Base-by-base conservation (phyloP, 2,797 vertebrate genomes). In the Microctenopoma steveboyesi region DNA sequence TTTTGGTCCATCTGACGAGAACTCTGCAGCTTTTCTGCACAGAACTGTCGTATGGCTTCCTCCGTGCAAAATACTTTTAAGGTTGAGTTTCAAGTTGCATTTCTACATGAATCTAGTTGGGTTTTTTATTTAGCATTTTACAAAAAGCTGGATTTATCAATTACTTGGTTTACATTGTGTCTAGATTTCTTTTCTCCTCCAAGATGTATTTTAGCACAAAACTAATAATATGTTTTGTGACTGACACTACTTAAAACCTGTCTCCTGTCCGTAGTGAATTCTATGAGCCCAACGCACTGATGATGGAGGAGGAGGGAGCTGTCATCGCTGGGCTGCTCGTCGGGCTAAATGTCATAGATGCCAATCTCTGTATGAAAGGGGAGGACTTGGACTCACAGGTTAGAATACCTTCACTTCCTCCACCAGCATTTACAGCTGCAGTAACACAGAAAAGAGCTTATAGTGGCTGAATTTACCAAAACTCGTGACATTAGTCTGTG, bases 221-320 rank as follows among this genome's bases (percentile, higher is more conserved):
- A 40, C 12, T 11, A 12, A 40, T 40, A 40, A 11, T 11, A 12
- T 30, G 5, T 4, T 30, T 4, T 30, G 4, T 6, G 4, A 30
- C 4, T 6, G 28, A 30, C 28, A 30, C 4, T 30, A 30, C 5
- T 30, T 52, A n/a, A 35, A 0, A 7, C 52, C 15, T 37, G 0
- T 52, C 12, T 70, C 5, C 48, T 33, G 58, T 82, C 40, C 74
- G 10, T 68, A 98, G 97, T 86, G 97, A 98, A 59, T 98, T 98
- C 85, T 99, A 99, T 0, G 98, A 99, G 86, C 82, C 96, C 0
- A 99, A 99, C 0, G 97, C 98, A 0, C 80, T 99, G 88, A 98
- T 99, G 97, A 99, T 99, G 98, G 98, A 99, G 86, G 98, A 99
- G 81, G 98, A 99, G 86, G 98, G 98, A 33, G 98, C 97, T 0